phyloP scores from a whole-genome alignment of 1,140 invertebrate genomes.

The Drosophila kepulauana region DNA sequence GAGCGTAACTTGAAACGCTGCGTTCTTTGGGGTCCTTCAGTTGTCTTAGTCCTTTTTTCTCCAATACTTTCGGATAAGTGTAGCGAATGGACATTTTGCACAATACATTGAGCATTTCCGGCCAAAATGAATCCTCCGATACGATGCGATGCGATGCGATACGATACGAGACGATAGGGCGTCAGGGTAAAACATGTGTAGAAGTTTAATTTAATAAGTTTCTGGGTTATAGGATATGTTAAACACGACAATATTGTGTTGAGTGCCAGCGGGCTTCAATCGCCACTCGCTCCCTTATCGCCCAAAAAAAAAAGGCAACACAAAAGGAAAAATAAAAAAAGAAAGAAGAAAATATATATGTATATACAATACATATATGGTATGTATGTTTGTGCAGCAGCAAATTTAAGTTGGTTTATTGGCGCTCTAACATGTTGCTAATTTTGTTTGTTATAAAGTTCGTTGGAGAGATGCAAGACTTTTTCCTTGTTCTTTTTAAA shows the following conservation, averaged over 20 bases:
- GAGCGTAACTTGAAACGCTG: conserved; percentile 71
- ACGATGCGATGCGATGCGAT: background rate
- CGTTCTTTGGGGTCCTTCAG: background rate
- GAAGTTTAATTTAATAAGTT: conserved; percentile 83
- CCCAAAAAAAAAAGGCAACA: conserved; percentile 44
- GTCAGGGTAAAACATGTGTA: conserved; percentile 68
- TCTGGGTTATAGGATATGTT: conserved; percentile 66
- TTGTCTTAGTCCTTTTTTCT: conserved; percentile 15
- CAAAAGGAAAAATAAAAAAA: conserved; percentile 37
- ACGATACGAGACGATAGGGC: conserved; percentile 11
- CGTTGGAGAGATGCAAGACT: background rate
- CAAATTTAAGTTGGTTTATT: conserved; percentile 45
- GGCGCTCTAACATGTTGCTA: conserved; percentile 62
- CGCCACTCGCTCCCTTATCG: background rate
- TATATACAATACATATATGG: conserved; percentile 3
- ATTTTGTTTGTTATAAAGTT: conserved; percentile 77
- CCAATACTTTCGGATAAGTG: conserved; percentile 38
- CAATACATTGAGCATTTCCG: conserved; percentile 81
- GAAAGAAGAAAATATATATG: conserved; percentile 19
- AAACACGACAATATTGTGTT: conserved; percentile 61
- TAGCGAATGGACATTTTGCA: conserved; percentile 68
- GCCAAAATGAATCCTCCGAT: conserved; percentile 23
- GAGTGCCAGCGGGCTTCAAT: background rate
- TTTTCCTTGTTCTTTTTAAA: conserved; percentile 32
- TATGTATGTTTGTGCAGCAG: no score